Conservation (phyloP, 2,888 invertebrate species). For the Hofmannophila pseudospretella region DNA sequence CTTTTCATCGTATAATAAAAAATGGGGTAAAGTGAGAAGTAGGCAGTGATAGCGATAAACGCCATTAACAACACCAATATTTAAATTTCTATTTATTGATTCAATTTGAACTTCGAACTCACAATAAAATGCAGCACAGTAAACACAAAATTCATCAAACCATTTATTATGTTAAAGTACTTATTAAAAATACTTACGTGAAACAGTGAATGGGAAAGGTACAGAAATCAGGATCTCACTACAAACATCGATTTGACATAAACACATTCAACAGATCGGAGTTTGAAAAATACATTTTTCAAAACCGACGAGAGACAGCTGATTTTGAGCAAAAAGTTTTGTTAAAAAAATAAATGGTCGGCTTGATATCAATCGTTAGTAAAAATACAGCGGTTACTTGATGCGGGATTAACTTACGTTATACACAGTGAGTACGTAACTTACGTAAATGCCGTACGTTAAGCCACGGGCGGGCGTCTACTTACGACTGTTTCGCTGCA, state of each 20-base stretch:
- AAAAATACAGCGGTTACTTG: slow-evolving; percentile 69
- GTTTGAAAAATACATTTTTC: slow-evolving; percentile 30
- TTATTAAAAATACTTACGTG: slow-evolving; percentile 66
- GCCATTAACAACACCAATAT: slow-evolving; percentile 64
- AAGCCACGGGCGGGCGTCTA: slow-evolving; percentile 67
- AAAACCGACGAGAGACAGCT: slow-evolving; percentile 51
- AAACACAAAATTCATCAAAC: slow-evolving; percentile 72
- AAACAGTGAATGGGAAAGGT: slow-evolving; percentile 57
- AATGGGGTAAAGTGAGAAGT: no score
- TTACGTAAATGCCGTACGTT: slow-evolving; percentile 65
- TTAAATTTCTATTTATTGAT: slow-evolving; percentile 76
- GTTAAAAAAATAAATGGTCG: slow-evolving; percentile 69
- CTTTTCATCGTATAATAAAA: no score
- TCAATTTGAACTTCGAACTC: slow-evolving; percentile 78
- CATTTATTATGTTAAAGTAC: slow-evolving; percentile 58
- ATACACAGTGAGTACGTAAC: slow-evolving; percentile 63
- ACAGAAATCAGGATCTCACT: slow-evolving; percentile 53
- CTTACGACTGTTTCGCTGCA: slow-evolving; percentile 34
- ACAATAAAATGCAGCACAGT: slow-evolving; percentile 77
- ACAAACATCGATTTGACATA: slow-evolving; percentile 58
- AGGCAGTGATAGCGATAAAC: slow-evolving; percentile 4
- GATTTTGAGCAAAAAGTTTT: slow-evolving; percentile 73
- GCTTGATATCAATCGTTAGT: slow-evolving; percentile 51
- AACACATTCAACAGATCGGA: slow-evolving; percentile 38
- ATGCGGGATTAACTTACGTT: slow-evolving; percentile 70